Conservation (phyloP, 2,888 invertebrate species). For the Anthophora plumipes region DNA sequence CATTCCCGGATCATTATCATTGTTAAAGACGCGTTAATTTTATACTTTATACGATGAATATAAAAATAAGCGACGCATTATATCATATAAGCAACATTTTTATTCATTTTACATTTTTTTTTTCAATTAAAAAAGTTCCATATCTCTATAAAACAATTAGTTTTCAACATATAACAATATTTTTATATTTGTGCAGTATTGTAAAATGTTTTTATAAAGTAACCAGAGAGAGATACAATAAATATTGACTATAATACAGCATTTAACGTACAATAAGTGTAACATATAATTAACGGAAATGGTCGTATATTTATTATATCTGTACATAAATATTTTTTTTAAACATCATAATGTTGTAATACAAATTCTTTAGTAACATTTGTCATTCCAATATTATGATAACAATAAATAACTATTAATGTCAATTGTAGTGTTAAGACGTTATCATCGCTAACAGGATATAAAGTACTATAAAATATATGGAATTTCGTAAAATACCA, state of each 20-base stretch:
- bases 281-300: constrained; percentile 40
- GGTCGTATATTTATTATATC: constrained; percentile 58
- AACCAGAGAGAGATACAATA: constrained; percentile 48
- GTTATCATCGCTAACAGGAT: constrained; percentile 22
- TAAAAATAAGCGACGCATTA: background rate
- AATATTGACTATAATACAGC: constrained; percentile 46
- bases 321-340: constrained; percentile 46
- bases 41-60: constrained; percentile 18
- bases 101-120: constrained; percentile 36
- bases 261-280: constrained; percentile 32
- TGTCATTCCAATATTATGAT: constrained; percentile 38
- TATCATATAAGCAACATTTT: constrained; percentile 23
- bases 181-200: constrained; percentile 54
- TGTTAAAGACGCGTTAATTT: constrained; percentile 20
- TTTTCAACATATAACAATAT: constrained; percentile 31
- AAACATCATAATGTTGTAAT: constrained; percentile 39
- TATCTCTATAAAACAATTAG: constrained; percentile 33
- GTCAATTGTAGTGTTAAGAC: constrained; percentile 35
- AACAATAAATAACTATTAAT: constrained; percentile 51
- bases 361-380: constrained; percentile 6
- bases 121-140: constrained; percentile 31
- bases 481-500: constrained; percentile 48
- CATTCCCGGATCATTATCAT: constrained; percentile 17
- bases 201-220: constrained; percentile 43
- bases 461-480: constrained; percentile 56